Conservation (phyloP, 2,888 invertebrate species). For the Acleris literana region DNA sequence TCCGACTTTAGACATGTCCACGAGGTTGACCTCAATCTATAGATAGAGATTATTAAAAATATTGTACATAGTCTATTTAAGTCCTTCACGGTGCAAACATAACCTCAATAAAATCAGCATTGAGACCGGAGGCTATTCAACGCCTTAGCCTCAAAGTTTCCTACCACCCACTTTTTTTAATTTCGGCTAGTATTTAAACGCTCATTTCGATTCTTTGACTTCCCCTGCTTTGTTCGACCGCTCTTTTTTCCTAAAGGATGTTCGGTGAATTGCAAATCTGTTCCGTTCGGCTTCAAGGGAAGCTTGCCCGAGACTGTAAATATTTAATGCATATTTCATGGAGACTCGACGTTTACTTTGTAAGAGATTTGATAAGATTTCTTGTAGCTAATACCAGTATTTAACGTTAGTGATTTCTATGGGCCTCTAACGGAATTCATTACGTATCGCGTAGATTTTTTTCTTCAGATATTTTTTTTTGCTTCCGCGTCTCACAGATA, state of each 20-base stretch:
- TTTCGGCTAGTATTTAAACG: slow-evolving; percentile 33
- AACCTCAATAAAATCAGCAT: too few species aligned
- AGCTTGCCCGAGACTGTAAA: slow-evolving; percentile 72
- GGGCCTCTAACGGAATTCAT: slow-evolving; percentile 17
- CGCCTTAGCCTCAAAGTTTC: not conserved
- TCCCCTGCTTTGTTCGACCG: slow-evolving; percentile 65
- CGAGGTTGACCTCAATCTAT: too few species aligned
- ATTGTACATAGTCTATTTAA: too few species aligned
- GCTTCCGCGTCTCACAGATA: not conserved
- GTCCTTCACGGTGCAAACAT: too few species aligned
- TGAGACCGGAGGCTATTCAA: too few species aligned
- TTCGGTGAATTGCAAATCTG: slow-evolving; percentile 81
- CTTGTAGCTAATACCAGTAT: slow-evolving; percentile 53
- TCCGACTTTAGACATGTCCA: too few species aligned
- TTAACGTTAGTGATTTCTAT: slow-evolving; percentile 43
- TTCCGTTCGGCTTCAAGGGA: slow-evolving; percentile 76
- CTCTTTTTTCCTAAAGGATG: slow-evolving; percentile 74
- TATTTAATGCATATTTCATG: slow-evolving; percentile 83
- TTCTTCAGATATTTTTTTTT: not conserved
- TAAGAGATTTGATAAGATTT: slow-evolving; percentile 71
- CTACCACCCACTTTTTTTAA: slow-evolving; percentile 12
- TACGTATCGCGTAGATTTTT: slow-evolving; percentile 7
- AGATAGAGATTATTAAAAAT: too few species aligned
- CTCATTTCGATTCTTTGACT: slow-evolving; percentile 65
- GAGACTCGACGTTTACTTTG: slow-evolving; percentile 72